A percentile compares a stretch with the other conserved stretches of the same genome.
Conservation (phyloP, 2,888 invertebrate species). For the Halictus quadricinctus region DNA sequence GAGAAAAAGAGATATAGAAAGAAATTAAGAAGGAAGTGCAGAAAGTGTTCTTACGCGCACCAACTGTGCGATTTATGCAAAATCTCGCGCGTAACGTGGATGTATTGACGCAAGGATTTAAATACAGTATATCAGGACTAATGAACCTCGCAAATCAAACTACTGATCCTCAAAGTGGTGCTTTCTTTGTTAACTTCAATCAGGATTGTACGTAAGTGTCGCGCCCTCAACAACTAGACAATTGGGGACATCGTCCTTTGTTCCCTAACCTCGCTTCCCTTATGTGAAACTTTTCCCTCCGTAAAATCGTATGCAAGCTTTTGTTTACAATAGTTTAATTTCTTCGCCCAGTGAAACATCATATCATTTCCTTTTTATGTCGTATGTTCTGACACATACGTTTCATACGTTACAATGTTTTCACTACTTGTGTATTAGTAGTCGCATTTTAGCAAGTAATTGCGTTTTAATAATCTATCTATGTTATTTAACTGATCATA, state of each 20-base stretch:
- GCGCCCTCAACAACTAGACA: slow-evolving; percentile 29
- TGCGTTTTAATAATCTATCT: slow-evolving; percentile 65
- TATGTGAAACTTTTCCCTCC: slow-evolving; percentile 12
- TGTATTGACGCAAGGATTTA: slow-evolving; percentile 83
- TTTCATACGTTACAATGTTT: slow-evolving; percentile 39
- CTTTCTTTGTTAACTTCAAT: slow-evolving; percentile 97
- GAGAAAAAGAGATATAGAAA: slow-evolving; percentile 43
- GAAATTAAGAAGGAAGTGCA: slow-evolving; percentile 42
- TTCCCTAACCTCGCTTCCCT: slow-evolving; percentile 54
- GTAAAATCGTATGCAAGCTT: neutral
- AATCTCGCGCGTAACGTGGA: slow-evolving; percentile 82
- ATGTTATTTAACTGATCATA: neutral
- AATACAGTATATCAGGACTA: slow-evolving; percentile 86
- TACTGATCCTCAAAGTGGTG: slow-evolving; percentile 91
- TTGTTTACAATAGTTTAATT: neutral
- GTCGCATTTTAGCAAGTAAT: slow-evolving; percentile 67
- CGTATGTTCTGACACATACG: neutral
- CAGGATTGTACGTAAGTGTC: slow-evolving; percentile 97
- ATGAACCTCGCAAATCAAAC: slow-evolving; percentile 93
- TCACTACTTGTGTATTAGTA: slow-evolving; percentile 45
- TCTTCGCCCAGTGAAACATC: neutral
- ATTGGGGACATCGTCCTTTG: slow-evolving; percentile 50
- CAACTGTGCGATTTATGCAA: slow-evolving; percentile 81
- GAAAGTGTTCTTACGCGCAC: slow-evolving; percentile 56
- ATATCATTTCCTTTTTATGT: neutral